These are phyloP conservation scores for Limnephilus lunatus DNA, from an alignment of 2,888 invertebrate genomes.

Conservation along the genomic window DNA sequence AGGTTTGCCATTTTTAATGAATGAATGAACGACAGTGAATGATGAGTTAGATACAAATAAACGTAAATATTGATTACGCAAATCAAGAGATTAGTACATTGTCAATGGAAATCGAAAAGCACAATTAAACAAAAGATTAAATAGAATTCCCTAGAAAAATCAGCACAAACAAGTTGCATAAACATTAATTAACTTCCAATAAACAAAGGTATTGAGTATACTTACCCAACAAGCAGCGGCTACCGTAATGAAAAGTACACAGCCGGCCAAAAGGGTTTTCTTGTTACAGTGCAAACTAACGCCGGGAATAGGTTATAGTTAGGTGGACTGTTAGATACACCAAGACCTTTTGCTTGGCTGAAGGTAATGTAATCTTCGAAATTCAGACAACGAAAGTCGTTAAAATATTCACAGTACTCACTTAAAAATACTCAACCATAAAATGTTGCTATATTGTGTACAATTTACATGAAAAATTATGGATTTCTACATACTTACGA, in stretches of 20 bases:
- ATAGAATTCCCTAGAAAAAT: background rate
- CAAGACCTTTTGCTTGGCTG: background rate
- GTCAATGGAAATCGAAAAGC: background rate
- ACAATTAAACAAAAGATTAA: background rate
- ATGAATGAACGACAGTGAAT: no score
- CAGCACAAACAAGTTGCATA: background rate
- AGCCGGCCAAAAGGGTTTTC: slow-evolving; percentile 29
- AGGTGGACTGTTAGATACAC: background rate
- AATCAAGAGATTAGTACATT: background rate
- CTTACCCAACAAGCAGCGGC: background rate
- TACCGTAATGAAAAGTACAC: slow-evolving; percentile 21
- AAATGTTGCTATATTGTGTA: no score
- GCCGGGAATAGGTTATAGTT: background rate
- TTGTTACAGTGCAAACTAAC: slow-evolving; percentile 35
- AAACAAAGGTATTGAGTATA: slow-evolving; percentile 42
- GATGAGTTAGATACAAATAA: background rate
- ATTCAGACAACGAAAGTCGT: background rate
- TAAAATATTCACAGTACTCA: background rate
- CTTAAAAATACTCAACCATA: no score
- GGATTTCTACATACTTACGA: no score
- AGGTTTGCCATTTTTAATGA: no score
- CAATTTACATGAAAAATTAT: no score
- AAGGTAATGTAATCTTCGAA: background rate
- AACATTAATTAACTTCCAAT: slow-evolving; percentile 41
- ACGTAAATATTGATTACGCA: background rate